Percentiles rank a stretch among this genome's conserved stretches.
phyloP scores from a whole-genome alignment of 2,797 vertebrate genomes.

The Enteromius argenteus region DNA sequence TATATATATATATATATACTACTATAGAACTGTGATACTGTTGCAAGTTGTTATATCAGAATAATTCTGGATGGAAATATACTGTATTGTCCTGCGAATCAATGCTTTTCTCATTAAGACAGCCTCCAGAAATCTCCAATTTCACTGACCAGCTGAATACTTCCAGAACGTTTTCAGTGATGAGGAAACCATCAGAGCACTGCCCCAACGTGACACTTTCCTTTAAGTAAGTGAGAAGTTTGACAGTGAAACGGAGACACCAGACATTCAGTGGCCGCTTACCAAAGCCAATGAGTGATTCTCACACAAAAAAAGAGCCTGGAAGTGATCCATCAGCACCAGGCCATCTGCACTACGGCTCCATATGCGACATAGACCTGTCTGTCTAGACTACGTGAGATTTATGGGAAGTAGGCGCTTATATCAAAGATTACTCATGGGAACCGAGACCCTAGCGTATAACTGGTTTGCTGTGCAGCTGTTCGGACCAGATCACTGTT shows the following conservation, averaged over 20 bases:
- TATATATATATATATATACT: too few species aligned
- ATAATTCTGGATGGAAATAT: constrained; percentile 24
- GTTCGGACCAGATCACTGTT: neutral
- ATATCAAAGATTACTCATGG: constrained; percentile 28
- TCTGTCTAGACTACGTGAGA: constrained; percentile 8
- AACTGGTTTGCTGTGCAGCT: neutral
- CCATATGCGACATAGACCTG: constrained; percentile 22
- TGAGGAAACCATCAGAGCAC: constrained; percentile 35
- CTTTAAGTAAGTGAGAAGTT: constrained; percentile 23
- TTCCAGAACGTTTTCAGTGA: neutral
- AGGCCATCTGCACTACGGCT: constrained; percentile 22
- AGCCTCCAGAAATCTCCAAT: constrained; percentile 38
- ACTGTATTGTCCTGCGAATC: neutral
- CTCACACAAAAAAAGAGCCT: constrained; percentile 1
- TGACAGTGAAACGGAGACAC: constrained; percentile 5
- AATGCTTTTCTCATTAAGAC: constrained; percentile 30
- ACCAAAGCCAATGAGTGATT: constrained; percentile 18
- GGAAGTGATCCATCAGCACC: constrained; percentile 30
- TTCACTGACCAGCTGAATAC: constrained; percentile 27
- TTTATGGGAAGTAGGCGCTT: constrained; percentile 17
- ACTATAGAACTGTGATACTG: neutral
- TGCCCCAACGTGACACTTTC: constrained; percentile 10
- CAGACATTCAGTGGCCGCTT: constrained; percentile 22
- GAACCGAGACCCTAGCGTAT: neutral
- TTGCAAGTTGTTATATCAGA: neutral